Percentiles rank a stretch among this genome's conserved stretches.
Evolutionary conservation across 1,140 invertebrate genomes (phyloP).

Genomic region (Cotesia vestalis): DNA sequence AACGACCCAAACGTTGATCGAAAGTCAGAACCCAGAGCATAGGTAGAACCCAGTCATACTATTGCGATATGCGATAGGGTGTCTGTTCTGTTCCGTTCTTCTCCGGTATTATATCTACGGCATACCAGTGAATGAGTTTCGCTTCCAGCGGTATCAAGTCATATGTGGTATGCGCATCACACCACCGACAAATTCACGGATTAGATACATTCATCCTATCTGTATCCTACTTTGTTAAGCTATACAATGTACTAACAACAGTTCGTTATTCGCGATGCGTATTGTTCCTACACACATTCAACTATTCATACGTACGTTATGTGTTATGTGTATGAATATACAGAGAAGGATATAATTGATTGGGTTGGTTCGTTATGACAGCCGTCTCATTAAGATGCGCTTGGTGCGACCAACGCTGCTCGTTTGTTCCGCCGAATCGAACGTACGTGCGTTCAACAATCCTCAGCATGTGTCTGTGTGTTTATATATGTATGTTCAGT

Average conservation of each 20-base stretch:
- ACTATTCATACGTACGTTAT: neutral
- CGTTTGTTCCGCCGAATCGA: conserved; percentile 48
- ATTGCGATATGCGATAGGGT: neutral
- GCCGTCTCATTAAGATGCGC: conserved; percentile 51
- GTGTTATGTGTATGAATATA: conserved; percentile 23
- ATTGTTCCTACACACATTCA: neutral
- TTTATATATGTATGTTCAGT: neutral
- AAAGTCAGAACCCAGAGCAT: neutral
- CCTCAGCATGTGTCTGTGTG: neutral
- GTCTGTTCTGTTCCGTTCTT: neutral
- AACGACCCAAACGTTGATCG: conserved; percentile 16
- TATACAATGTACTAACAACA: neutral
- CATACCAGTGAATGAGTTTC: neutral
- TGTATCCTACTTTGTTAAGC: neutral
- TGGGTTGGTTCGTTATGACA: conserved; percentile 51
- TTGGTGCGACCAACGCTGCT: conserved; percentile 41
- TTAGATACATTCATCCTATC: no score
- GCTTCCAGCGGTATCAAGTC: neutral
- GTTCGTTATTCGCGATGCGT: conserved; percentile 12
- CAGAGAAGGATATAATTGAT: conserved; percentile 46
- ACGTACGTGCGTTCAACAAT: conserved; percentile 23
- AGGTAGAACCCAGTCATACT: neutral
- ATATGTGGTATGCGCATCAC: no score
- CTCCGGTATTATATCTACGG: no score
- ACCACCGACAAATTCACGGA: no score